phyloP scores from a whole-genome alignment of 2,113 vertebrate genomes.

The Syrmaticus mikado region DNA sequence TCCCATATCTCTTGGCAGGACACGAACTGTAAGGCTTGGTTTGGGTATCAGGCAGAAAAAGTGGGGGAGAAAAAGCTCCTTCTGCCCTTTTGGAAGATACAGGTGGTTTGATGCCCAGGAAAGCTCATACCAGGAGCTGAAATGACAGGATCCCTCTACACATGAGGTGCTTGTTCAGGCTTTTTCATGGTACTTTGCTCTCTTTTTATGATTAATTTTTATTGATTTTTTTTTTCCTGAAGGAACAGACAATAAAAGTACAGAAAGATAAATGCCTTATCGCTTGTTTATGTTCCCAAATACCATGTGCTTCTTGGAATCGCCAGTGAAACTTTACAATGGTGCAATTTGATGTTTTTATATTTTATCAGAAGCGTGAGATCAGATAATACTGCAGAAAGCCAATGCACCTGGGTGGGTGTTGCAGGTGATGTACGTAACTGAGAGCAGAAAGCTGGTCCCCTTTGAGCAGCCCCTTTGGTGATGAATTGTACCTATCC shows the following conservation, averaged over 20 bases:
- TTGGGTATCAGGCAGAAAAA: background rate
- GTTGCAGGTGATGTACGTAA: background rate
- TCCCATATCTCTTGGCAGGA: background rate
- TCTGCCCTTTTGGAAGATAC: background rate
- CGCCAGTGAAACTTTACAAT: slow-evolving; percentile 17
- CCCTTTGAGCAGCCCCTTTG: background rate
- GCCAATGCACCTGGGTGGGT: background rate
- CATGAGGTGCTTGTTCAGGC: background rate
- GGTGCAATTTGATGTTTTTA: slow-evolving; percentile 4
- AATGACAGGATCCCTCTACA: background rate
- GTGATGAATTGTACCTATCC: background rate
- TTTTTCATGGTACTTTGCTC: slow-evolving; percentile 16
- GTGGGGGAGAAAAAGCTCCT: background rate
- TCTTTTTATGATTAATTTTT: slow-evolving; percentile 51
- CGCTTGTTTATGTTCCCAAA: slow-evolving; percentile 14
- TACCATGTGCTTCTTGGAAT: slow-evolving; percentile 3
- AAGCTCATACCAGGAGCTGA: background rate
- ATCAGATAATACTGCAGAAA: background rate
- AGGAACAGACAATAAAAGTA: slow-evolving; percentile 23
- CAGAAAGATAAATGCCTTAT: slow-evolving; percentile 24
- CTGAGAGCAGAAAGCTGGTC: background rate
- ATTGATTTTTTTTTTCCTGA: slow-evolving; percentile 38
- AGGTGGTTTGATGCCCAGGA: background rate
- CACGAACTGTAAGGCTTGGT: background rate
- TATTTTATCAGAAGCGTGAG: slow-evolving; percentile 24